Evolutionary conservation across 2,888 invertebrate genomes (phyloP), one percentile per base, ranked within the genome.

Genomic region (Sycophila texana): DNA sequence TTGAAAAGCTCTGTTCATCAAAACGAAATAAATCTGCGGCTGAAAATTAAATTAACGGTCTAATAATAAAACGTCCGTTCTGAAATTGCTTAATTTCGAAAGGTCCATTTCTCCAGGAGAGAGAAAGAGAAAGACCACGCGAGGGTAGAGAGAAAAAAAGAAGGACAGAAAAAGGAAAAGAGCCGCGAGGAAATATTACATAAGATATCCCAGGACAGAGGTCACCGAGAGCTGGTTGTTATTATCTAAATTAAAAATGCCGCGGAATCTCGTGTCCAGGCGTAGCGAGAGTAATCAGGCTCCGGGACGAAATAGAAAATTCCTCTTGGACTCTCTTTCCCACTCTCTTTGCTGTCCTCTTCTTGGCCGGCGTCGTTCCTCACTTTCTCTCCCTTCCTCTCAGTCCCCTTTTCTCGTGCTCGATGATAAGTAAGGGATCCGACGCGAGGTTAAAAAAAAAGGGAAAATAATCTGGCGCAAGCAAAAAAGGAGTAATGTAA

Each of bases 161-260:
- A 47, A 20, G 51, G 12, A 22, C 18, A 14, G 30, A 30, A 72
- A 57, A 57, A 75, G 66, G 55, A 77, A 74, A 77, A 81, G 77
- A 81, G 81, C 12, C 76, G 68, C 77, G 77, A 82, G 78, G 76
- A 81, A 81, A 81, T 77, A 81, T 81, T 74, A 73, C 68, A 22
- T 70, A 79, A 78, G 79, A 79, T 79, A 76, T 76, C 53, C 63
- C 65, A 26, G 76, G 39, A 66, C 81, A 73, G 76, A 76, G 79
- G 76, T 81, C 77, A 75, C 73, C 73, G 58, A 67, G 66, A 81
- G 75, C 20, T 73, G 71, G 81, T 80, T 77, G 81, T 84, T 86
- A 87, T 88, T 88, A 88, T 88, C 87, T 87, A 87, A 88, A 88
- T 88, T 88, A 88, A 88, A 88, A 87, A 84, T 79, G 79, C 82